Base-by-base conservation (phyloP, 1,140 invertebrate species). In the Rhopalosiphum padi region DNA sequence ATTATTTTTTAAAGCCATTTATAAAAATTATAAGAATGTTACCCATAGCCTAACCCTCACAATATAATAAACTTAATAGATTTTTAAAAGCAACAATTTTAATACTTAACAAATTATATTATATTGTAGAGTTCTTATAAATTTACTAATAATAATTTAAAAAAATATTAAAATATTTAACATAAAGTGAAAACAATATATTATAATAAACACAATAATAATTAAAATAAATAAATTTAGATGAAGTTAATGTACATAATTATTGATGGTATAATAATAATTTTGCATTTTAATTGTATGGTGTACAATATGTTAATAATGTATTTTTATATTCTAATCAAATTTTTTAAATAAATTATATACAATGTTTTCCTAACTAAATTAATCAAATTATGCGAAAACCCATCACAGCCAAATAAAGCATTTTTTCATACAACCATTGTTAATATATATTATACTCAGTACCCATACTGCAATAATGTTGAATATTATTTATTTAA, bases 401-500 rank as follows among this genome's bases (percentile, higher is more conserved):
- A 43, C 25, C 89, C 89, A 90, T 90, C 89, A 90, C 89, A 90
- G 89, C 89, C 89, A 90, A 90, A 43, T 60, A 90, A 60, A 60
- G 25, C 43, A 60, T 18, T 55, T 90, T 53, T 89, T 90, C 37
- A 89, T 90, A 90, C 89, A 60, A 90, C 53, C 89, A 90, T 60
- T 90, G 25, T 68, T 90, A 68, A 21, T 11, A 90, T 1, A 37
- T 23, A 25, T 23, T n/a, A 68, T 15, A n/a, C 30, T 21, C 55
- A 30, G 25, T 60, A 48, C 3, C 35, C 35, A 55, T 22, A 37
- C 18, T 55, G 88, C 0, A 15, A 89, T 89, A 41, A 89, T 89
- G n/a, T 88, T 22, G 22, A 7, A 88, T 51, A 51, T 88, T 53
- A 41, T 53, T 89, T 22, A 37, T 43, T 90, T 43, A 77, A 77